Percentiles rank a stretch among this genome's conserved stretches.
These are phyloP conservation scores for Cecidostiba fungosa DNA, from an alignment of 2,888 invertebrate species.

Conservation along the genomic window DNA sequence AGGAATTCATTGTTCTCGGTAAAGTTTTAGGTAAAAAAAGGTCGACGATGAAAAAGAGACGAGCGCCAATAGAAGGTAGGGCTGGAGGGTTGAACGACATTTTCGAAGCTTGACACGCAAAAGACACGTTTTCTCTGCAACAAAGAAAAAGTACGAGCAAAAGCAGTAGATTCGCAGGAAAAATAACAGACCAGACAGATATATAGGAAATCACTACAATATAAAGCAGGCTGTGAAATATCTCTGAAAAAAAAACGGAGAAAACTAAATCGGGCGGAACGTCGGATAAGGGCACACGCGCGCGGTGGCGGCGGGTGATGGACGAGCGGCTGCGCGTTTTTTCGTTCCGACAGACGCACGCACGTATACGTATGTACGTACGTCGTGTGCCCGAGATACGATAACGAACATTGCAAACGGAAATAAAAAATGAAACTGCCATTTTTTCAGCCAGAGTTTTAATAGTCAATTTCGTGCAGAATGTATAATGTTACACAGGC, in stretches of 20 bases:
- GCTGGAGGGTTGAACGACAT: slow-evolving; percentile 41
- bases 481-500: neutral
- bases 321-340: slow-evolving; percentile 36
- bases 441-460: slow-evolving; percentile 66
- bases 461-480: slow-evolving; percentile 67
- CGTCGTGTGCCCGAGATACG: slow-evolving; percentile 49
- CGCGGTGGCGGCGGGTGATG: slow-evolving; percentile 22
- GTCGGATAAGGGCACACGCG: slow-evolving; percentile 63
- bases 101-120: slow-evolving; percentile 48
- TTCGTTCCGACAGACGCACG: neutral
- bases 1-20: slow-evolving; percentile 61
- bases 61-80: slow-evolving; percentile 41
- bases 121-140: slow-evolving; percentile 58
- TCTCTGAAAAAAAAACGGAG: slow-evolving; percentile 68
- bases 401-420: slow-evolving; percentile 55
- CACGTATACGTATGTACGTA: slow-evolving; percentile 16
- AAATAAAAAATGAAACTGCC: slow-evolving; percentile 66
- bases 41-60: slow-evolving; percentile 21
- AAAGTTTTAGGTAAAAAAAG: slow-evolving; percentile 34
- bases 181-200: slow-evolving; percentile 59
- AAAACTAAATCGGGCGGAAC: slow-evolving; percentile 61
- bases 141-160: neutral
- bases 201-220: slow-evolving; percentile 67
- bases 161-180: slow-evolving; percentile 36
- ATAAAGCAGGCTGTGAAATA: slow-evolving; percentile 76